Evolutionary conservation across 2,113 vertebrate species (phyloP), one percentile per base, ranked within the genome.

Genomic region (Zapus hudsonius): DNA sequence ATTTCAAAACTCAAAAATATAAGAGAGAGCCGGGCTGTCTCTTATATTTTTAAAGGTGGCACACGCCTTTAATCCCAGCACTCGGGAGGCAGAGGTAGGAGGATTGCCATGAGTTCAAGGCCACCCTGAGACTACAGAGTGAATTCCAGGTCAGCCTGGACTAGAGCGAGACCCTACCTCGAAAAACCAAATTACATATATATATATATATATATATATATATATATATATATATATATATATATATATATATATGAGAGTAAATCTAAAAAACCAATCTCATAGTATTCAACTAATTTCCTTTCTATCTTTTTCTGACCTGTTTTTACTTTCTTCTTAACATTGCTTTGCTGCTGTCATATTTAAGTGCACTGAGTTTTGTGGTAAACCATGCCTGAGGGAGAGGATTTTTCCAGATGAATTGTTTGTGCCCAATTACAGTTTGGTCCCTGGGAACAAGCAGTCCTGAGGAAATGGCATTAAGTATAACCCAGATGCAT

Each of bases 371-470:
- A 89, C 90, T 96, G 70, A 90, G 93, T 94, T 73, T 90, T 92
- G n/a, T 84, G 33, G 74, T 84, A 94, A 94, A 84, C 31, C 93
- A 85, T 57, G 83, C 70, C 70, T 47, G 44, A 82, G 79, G 52
- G 22, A 95, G 42, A 92, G 67, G 82, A 59, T 78, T 94, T n/a
- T 96, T 92, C 82, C 78, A 92, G 80, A 95, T 79, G 82, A 95
- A 82, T 72, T 75, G n/a, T 57, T 84, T 94, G 90, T 92, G 31
- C 92, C 80, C 82, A 92, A 90, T 92, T 95, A 88, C 64, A 93
- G 87, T 86, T 94, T 25, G 93, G 85, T 92, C 86, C 83, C 2
- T 16, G 80, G 31, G 92, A 87, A 85, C 84, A 92, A 94, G 42
- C 79, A 52, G 38, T 89, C 78, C 75, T 69, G 61, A 96, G 74